phyloP scores from a whole-genome alignment of 2,113 vertebrate species.

The Anolis sagrei region DNA sequence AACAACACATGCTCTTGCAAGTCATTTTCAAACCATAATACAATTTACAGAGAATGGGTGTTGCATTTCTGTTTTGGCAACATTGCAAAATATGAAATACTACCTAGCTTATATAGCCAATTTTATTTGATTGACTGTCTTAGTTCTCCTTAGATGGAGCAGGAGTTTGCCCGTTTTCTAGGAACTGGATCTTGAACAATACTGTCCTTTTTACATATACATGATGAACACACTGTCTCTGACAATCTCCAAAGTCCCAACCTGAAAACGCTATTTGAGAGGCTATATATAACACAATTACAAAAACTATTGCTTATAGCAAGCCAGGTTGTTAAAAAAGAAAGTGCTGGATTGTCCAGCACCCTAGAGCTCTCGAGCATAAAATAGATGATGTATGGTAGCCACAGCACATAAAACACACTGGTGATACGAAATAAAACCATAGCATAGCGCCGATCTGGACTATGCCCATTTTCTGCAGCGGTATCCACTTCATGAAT shows the following conservation, averaged over 20 bases:
- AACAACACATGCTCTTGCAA: slow-evolving; percentile 48
- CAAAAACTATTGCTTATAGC: slow-evolving; percentile 99
- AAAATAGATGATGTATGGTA: slow-evolving; percentile 98
- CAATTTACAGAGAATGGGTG: slow-evolving; percentile 54
- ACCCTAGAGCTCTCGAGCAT: slow-evolving; percentile 95
- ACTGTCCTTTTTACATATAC: slow-evolving; percentile 83
- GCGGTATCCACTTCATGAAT: slow-evolving; percentile 90
- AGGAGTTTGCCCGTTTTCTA: slow-evolving; percentile 93
- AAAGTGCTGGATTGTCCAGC: slow-evolving; percentile 89
- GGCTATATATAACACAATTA: slow-evolving; percentile 99
- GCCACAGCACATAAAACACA: slow-evolving; percentile 97
- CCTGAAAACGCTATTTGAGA: slow-evolving; percentile 97
- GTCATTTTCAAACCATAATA: slow-evolving; percentile 52
- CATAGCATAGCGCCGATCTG: slow-evolving; percentile 94
- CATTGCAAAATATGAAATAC: slow-evolving; percentile 60
- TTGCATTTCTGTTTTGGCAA: slow-evolving; percentile 67
- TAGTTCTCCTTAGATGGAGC: slow-evolving; percentile 84
- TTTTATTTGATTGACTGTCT: slow-evolving; percentile 29
- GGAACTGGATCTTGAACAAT: slow-evolving; percentile 89
- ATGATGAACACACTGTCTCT: slow-evolving; percentile 90
- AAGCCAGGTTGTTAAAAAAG: slow-evolving; percentile 97
- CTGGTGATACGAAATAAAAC: slow-evolving; percentile 98
- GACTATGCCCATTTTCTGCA: slow-evolving; percentile 87
- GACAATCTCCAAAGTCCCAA: slow-evolving; percentile 94
- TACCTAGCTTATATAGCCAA: slow-evolving; percentile 45